Conservation (phyloP, 2,888 invertebrate species). For the Scaptomyza reducta region DNA sequence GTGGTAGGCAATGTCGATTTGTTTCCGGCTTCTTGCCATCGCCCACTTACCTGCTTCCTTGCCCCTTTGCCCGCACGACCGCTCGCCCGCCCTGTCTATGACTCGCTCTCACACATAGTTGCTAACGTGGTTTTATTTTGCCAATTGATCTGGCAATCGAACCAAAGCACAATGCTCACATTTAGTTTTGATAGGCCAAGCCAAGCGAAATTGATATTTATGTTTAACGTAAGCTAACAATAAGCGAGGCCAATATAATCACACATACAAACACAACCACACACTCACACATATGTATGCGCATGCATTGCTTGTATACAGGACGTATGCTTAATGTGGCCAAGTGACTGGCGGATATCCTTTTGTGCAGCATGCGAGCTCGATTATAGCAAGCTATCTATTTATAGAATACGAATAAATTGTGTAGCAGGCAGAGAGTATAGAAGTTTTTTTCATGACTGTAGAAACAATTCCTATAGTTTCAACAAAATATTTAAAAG, state of each 20-base stretch:
- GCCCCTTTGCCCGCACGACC: no score
- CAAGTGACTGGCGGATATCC: slow-evolving; percentile 71
- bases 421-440: background rate
- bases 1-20: slow-evolving; percentile 1
- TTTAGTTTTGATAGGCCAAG: slow-evolving; percentile 66
- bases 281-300: slow-evolving; percentile 6
- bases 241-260: slow-evolving; percentile 50
- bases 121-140: slow-evolving; percentile 66
- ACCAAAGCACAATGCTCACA: slow-evolving; percentile 56
- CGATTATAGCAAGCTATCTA: slow-evolving; percentile 32
- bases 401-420: slow-evolving; percentile 13
- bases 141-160: slow-evolving; percentile 77
- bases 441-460: no score
- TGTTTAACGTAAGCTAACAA: slow-evolving; percentile 75
- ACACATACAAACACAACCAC: slow-evolving; percentile 15
- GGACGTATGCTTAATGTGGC: slow-evolving; percentile 70
- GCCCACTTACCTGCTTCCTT: slow-evolving; percentile 8
- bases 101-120: slow-evolving; percentile 46
- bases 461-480: no score
- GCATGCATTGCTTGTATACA: slow-evolving; percentile 16
- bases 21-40: slow-evolving; percentile 13
- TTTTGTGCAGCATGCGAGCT: slow-evolving; percentile 48
- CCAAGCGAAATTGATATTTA: slow-evolving; percentile 74
- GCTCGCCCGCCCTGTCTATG: no score
- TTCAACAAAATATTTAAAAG: no score